These are phyloP conservation scores for Ahaetulla prasina DNA, from an alignment of 2,113 vertebrate species.

Conservation along the genomic window DNA sequence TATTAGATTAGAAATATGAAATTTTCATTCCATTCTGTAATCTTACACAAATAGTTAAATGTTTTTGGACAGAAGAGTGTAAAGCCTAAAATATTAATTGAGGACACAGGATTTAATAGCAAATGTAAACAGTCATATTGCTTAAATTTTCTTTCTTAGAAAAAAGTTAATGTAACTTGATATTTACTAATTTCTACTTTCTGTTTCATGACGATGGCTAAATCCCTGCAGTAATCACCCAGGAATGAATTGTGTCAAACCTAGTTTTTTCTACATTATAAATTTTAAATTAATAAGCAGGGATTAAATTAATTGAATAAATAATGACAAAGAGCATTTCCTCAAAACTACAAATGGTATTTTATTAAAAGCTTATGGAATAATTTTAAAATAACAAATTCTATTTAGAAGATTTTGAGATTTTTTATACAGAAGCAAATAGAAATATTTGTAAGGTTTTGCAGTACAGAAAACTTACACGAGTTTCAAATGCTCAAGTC, in stretches of 20 bases:
- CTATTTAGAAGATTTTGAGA: background rate
- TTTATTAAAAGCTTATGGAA: background rate
- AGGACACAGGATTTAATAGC: background rate
- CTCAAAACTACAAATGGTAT: background rate
- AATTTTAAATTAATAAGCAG: constrained; percentile 17
- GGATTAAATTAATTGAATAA: background rate
- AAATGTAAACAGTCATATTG: background rate
- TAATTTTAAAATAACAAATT: background rate
- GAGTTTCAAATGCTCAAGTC: background rate
- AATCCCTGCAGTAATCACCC: constrained; percentile 25
- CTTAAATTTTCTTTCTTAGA: constrained; percentile 2
- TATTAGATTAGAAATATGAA: constrained; percentile 2
- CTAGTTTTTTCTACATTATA: accelerated
- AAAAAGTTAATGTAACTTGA: constrained; percentile 2
- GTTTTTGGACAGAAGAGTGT: constrained; percentile 4
- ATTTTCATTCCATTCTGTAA: background rate
- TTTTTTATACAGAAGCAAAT: background rate
- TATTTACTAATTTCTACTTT: constrained; percentile 5
- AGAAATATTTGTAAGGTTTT: background rate
- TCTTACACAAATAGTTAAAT: constrained; percentile 17
- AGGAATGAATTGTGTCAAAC: background rate
- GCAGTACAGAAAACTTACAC: background rate
- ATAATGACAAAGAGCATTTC: background rate
- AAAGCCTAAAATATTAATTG: background rate
- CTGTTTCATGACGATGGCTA: constrained; percentile 13